Base-by-base conservation (phyloP, 2,888 invertebrate genomes). In the Epsilonema sp. region DNA sequence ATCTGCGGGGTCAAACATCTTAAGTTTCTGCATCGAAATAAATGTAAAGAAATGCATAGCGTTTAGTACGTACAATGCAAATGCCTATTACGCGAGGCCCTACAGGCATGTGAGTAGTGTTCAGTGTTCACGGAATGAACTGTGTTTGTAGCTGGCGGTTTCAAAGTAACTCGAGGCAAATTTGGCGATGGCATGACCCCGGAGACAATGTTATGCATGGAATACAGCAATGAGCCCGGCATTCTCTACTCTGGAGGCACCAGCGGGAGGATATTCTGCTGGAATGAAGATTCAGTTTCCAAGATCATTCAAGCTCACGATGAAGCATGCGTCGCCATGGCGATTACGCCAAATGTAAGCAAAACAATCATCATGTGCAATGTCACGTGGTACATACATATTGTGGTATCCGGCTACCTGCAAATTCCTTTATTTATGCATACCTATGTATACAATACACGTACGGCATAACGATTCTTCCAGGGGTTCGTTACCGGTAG, bases 401-500 rank as follows among this genome's bases (percentile, higher is more conserved):
- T 4, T 23, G 8, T 38, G 5, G 39, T 44, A 8, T 20, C 44
- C 16, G n/a, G n/a, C n/a, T n/a, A n/a, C n/a, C n/a, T n/a, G n/a
- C n/a, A n/a, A n/a, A n/a, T n/a, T n/a, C n/a, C n/a, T n/a, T n/a
- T n/a, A n/a, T n/a, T n/a, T n/a, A n/a, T n/a, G n/a, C n/a, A n/a
- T n/a, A n/a, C n/a, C n/a, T n/a, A n/a, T n/a, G n/a, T n/a, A n/a
- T n/a, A n/a, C n/a, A n/a, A n/a, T n/a, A n/a, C n/a, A n/a, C n/a
- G n/a, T n/a, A n/a, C n/a, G n/a, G n/a, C n/a, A n/a, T n/a, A n/a
- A n/a, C n/a, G n/a, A n/a, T n/a, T 25, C 22, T 46, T 49, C 13
- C 57, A 68, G 66, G 67, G 66, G 19, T 67, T 67, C 57, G 65
- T 67, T 43, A 68, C 67, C 2, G 68, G 67, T 13, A 69, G 69